Base-by-base conservation (phyloP, 1,140 invertebrate genomes). In the Zophobas morio region DNA sequence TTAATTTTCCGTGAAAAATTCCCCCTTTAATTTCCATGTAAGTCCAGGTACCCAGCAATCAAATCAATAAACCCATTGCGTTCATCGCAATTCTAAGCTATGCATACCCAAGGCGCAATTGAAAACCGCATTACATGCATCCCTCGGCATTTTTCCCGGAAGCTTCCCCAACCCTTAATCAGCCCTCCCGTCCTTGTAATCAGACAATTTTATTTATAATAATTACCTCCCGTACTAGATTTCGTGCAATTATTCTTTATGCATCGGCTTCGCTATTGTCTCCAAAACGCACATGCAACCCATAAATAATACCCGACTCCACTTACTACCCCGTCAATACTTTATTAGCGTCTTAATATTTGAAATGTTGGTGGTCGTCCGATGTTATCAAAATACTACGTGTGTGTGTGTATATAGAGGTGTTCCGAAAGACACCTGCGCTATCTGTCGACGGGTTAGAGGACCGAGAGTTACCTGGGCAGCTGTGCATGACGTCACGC, bases 221-320 rank as follows among this genome's bases (percentile, higher is more conserved):
- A 40, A 40, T 42, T 39, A 42, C 56, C 56, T 39, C 60, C 42
- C 33, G 6, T 20, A 51, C n/a, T 63, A 6, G 57, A 39, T 63
- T 66, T 66, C 60, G 20, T 66, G 60, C 60, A 66, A 66, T 40
- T 66, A 66, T 66, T 66, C 6, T 8, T 5, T 66, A 66, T 66
- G 60, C 60, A 66, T 66, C 36, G 39, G 33, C 60, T 66, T 66
- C 60, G 60, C 60, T 66, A 66, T 66, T 66, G 60, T 66, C 60
- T 66, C 60, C 60, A 66, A 66, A 66, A 66, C 60, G 60, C 39
- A 66, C 60, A 66, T 66, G 60, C 60, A 66, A 66, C 60, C 60
- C 33, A 40, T 66, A 6, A 66, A 66, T 66, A 66, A 66, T 66
- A 3, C 6, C 37, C 60, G 20, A 42, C 6, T 6, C 39, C 42